Evolutionary conservation across 2,113 vertebrate genomes (phyloP).

Genomic region (Periophthalmodon schlosseri): DNA sequence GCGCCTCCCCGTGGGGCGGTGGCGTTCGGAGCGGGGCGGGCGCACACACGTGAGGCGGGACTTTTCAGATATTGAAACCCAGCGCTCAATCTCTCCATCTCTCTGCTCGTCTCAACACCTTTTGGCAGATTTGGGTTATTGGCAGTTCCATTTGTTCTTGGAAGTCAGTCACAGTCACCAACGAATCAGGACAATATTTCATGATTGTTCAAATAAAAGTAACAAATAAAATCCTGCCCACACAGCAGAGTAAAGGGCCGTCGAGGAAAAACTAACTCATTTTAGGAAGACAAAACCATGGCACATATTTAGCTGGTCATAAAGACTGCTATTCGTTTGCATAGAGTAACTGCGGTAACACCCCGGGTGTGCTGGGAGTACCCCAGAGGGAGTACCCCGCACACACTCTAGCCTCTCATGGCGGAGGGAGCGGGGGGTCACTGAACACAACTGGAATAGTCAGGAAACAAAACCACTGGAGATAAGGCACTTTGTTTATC

Average conservation of each 20-base stretch:
- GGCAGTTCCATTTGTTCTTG: conserved; percentile 77
- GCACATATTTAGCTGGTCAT: conserved; percentile 83
- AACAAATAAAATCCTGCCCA: conserved; percentile 59
- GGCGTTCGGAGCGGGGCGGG: conserved; percentile 32
- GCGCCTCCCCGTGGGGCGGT: conserved; percentile 21
- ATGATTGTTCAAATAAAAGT: conserved; percentile 61
- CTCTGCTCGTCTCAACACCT: conserved; percentile 51
- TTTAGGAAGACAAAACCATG: conserved; percentile 83
- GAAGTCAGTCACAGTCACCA: conserved; percentile 72
- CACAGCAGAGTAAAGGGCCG: conserved; percentile 64
- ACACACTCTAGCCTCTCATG: neutral
- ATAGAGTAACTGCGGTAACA: conserved; percentile 78
- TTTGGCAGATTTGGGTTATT: conserved; percentile 68
- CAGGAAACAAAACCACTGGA: conserved; percentile 74
- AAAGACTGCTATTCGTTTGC: conserved; percentile 82
- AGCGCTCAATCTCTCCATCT: conserved; percentile 9
- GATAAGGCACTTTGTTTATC: conserved; percentile 83
- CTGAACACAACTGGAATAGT: conserved; percentile 75
- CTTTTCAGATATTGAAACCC: conserved; percentile 67
- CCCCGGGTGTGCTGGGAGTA: conserved; percentile 48
- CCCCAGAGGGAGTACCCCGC: conserved; percentile 41
- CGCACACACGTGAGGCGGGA: conserved; percentile 2
- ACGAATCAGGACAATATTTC: conserved; percentile 61
- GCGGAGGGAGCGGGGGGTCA: conserved; percentile 75
- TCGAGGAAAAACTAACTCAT: conserved; percentile 53